Conservation (phyloP, 1,140 invertebrate genomes). For the Metopolophium dirhodum region DNA sequence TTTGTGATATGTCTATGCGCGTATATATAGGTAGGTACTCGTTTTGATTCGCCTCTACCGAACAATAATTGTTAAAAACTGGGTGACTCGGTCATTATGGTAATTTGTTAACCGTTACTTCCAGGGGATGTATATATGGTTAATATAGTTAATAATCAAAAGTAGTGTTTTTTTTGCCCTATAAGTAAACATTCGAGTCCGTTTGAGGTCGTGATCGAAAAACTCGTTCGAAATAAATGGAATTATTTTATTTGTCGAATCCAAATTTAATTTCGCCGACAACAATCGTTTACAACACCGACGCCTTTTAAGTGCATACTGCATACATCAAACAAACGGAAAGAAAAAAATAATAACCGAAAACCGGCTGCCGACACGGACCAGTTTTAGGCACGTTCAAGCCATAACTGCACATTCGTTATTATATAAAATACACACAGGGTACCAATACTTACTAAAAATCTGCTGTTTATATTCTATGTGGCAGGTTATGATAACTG, state of each 20-base stretch:
- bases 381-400: constrained; percentile 28
- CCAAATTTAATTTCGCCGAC: constrained; percentile 45
- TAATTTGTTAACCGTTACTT: constrained; percentile 40
- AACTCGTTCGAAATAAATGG: constrained; percentile 3
- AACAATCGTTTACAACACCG: constrained; percentile 29
- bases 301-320: constrained; percentile 32
- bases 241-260: constrained; percentile 31
- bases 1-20: background rate
- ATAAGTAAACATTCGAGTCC: background rate
- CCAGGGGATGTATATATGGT: background rate
- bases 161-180: background rate
- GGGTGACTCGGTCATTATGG: constrained; percentile 46
- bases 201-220: constrained; percentile 16
- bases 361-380: constrained; percentile 37
- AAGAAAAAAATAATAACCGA: background rate
- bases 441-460: background rate
- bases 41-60: background rate
- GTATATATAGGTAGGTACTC: background rate
- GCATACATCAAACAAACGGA: background rate
- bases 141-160: background rate
- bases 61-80: background rate
- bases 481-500: background rate
- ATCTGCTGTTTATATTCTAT: background rate
- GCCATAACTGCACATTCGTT: constrained; percentile 10
- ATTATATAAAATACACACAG: background rate